These are phyloP conservation scores for Akabosia matsudoensis DNA, from an alignment of 1,140 invertebrate genomes.

Conservation along the genomic window DNA sequence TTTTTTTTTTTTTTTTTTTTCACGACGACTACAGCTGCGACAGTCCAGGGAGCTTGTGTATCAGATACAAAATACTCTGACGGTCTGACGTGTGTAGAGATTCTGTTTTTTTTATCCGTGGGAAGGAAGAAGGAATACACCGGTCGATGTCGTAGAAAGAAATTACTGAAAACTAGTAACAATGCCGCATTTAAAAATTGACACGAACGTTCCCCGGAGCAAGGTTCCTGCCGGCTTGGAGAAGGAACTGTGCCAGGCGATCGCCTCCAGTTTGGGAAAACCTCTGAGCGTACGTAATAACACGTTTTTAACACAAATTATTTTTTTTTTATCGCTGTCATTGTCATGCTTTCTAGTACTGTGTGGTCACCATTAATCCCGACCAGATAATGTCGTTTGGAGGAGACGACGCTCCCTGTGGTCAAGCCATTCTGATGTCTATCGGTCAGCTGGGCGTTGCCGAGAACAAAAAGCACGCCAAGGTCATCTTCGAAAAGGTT, in stretches of 20 bases:
- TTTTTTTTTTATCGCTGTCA: background rate
- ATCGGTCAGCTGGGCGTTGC: slow-evolving; percentile 63
- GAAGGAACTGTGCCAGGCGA: slow-evolving; percentile 55
- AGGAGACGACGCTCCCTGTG: slow-evolving; percentile 62
- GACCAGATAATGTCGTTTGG: slow-evolving; percentile 61
- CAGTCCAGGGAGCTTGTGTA: too few relatives aligned
- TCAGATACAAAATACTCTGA: too few relatives aligned
- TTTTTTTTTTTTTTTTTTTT: too few relatives aligned
- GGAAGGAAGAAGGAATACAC: too few relatives aligned
- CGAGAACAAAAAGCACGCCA: slow-evolving; percentile 64
- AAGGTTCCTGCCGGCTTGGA: slow-evolving; percentile 61
- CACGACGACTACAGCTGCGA: too few relatives aligned
- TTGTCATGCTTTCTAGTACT: slow-evolving; percentile 54
- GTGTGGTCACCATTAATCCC: slow-evolving; percentile 54
- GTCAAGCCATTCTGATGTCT: slow-evolving; percentile 59
- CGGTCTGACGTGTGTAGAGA: too few relatives aligned
- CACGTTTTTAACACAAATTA: background rate
- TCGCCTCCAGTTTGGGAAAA: slow-evolving; percentile 62
- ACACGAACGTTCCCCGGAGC: slow-evolving; percentile 60
- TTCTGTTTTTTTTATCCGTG: too few relatives aligned
- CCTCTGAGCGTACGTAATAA: slow-evolving; percentile 53
- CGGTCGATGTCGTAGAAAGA: too few relatives aligned
- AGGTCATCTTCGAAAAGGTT: slow-evolving; percentile 59
- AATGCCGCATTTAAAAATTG: slow-evolving; percentile 64
- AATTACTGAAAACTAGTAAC: too few relatives aligned